Conservation (phyloP, 2,888 invertebrate genomes). For the Azorinus chamasolen region DNA sequence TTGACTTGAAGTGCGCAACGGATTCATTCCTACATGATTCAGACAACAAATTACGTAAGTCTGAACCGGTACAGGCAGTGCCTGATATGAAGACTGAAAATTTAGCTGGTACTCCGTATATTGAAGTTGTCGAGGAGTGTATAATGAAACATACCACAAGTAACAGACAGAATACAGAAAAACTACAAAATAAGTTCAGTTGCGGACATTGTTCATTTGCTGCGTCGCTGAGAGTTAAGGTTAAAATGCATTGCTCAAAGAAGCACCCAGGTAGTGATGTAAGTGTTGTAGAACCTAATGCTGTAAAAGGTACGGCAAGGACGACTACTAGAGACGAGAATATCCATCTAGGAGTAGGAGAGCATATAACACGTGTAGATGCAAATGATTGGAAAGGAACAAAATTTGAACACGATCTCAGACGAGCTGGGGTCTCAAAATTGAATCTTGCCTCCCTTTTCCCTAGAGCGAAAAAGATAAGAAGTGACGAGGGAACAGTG, state of each 20-base stretch:
- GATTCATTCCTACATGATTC: no score
- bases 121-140: neutral
- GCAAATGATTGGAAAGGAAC: conserved; percentile 55
- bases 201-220: conserved; percentile 60
- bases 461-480: conserved; percentile 10
- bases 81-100: no score
- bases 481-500: no score
- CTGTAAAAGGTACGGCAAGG: neutral
- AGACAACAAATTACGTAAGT: no score
- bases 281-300: conserved; percentile 28
- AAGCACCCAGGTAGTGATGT: conserved; percentile 39
- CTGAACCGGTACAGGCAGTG: no score
- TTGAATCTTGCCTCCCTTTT: conserved; percentile 57
- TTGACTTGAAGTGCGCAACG: no score
- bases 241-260: conserved; percentile 61
- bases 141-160: neutral
- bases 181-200: conserved; percentile 35
- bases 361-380: conserved; percentile 24
- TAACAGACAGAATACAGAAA: neutral
- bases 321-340: neutral
- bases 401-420: conserved; percentile 55
- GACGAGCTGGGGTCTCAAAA: conserved; percentile 53
- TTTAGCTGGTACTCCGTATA: no score
- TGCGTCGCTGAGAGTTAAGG: conserved; percentile 52
- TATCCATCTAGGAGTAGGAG: neutral